Base-by-base conservation (phyloP, 2,888 invertebrate genomes). In the Allolobophora icterica region DNA sequence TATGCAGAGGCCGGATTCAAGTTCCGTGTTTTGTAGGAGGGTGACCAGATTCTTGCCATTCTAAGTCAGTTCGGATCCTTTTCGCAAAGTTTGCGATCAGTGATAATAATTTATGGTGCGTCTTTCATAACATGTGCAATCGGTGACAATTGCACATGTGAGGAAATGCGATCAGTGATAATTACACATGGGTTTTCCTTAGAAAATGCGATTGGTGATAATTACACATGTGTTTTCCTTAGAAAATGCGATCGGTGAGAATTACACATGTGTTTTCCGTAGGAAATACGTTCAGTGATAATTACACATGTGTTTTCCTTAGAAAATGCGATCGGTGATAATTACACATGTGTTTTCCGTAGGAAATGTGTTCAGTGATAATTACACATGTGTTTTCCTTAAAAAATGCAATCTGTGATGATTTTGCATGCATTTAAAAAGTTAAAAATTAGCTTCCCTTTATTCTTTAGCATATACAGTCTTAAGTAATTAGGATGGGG, bases 21-120 rank as follows among this genome's bases (percentile, higher is more conserved):
- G 71, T n/a, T 71, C 71, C 71, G 71, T 71, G 71, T 71, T n/a
- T 71, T 71, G 71, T 71, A 71, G 71, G n/a, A 30, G 71, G 71
- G 71, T 71, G 71, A 71, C 71, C 71, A n/a, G 71, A 71, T 71
- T 71, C 71, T 71, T 71, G 71, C 71, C 71, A 71, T 71, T 71
- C 71, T 71, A 71, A 71, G 5, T 71, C 71, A n/a, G n/a, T n/a
- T 71, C 8, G 17, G 6, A 71, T 71, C n/a, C 30, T 71, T 1
- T 30, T 71, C 30, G 17, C n/a, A 71, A n/a, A 71, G 6, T 8
- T 24, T 52, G 24, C 24, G 24, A 24, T 52, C 52, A 52, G 24
- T 52, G 1, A 52, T 52, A 17, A 45, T 11, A 24, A 52, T 52
- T 52, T 52, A 52, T 24, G 24, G 17, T 24, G 52, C 6, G 3